phyloP scores from a whole-genome alignment of 2,113 vertebrate genomes.

The Xerus inauris region DNA sequence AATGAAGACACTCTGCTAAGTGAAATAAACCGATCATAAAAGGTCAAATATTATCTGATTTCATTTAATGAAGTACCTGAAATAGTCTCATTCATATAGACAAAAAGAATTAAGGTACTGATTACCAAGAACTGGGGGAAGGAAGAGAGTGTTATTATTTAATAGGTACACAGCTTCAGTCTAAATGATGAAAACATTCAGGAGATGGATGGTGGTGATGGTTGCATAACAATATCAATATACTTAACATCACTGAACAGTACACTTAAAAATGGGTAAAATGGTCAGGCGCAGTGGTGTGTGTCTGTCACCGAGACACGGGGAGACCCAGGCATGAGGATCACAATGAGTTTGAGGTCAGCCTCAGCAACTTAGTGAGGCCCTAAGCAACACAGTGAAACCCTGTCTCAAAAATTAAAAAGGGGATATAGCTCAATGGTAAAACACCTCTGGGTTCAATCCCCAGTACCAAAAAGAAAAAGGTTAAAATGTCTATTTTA shows the following conservation, averaged over 20 bases:
- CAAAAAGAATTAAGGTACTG: background rate
- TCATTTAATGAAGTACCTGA: background rate
- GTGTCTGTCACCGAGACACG: no score
- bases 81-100: background rate
- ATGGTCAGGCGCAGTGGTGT: background rate
- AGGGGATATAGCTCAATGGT: no score
- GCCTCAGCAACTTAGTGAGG: no score
- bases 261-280: background rate
- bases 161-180: background rate
- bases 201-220: background rate
- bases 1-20: background rate
- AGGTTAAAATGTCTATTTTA: background rate
- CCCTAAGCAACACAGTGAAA: no score
- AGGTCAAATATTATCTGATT: background rate
- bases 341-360: no score
- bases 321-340: no score
- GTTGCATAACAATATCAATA: background rate
- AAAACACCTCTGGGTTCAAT: no score
- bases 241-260: background rate
- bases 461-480: no score
- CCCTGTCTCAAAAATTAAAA: no score
- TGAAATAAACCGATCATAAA: background rate
- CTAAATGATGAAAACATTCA: background rate
- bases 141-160: background rate
- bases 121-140: background rate